These are phyloP conservation scores for Drosophila helvetica DNA, from an alignment of 2,888 invertebrate species.

Conservation along the genomic window DNA sequence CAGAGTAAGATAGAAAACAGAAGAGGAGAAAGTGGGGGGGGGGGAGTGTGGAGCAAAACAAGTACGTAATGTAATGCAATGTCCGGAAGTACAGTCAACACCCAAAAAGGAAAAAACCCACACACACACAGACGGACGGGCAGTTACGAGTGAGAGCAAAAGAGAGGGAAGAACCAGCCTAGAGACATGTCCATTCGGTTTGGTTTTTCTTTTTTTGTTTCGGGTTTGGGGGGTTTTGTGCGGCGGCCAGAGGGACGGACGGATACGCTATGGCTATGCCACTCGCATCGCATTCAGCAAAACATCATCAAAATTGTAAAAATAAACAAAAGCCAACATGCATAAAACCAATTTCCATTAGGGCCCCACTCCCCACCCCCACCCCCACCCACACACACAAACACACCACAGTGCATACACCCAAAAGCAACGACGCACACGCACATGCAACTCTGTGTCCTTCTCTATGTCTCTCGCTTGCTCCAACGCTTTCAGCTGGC, in stretches of 20 bases:
- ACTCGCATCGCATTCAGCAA: slow-evolving; percentile 78
- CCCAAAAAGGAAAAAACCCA: slow-evolving; percentile 44
- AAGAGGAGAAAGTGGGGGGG: not conserved
- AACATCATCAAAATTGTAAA: slow-evolving; percentile 80
- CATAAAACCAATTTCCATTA: slow-evolving; percentile 82
- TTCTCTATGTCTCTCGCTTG: slow-evolving; percentile 3
- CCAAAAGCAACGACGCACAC: slow-evolving; percentile 45
- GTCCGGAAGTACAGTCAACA: slow-evolving; percentile 75
- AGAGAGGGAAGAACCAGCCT: slow-evolving; percentile 2
- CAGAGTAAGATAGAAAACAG: slow-evolving; percentile 1
- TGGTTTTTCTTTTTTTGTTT: not conserved
- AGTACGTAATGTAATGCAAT: slow-evolving; percentile 54
- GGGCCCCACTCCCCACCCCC: slow-evolving; percentile 52
- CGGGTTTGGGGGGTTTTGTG: not conserved
- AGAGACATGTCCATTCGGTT: slow-evolving; percentile 5
- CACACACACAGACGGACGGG: slow-evolving; percentile 4
- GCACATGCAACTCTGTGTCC: slow-evolving; percentile 53
- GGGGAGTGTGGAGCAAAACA: not conserved
- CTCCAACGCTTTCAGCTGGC: slow-evolving; percentile 3
- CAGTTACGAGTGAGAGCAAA: not conserved
- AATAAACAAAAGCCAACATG: slow-evolving; percentile 81
- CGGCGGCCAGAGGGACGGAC: slow-evolving; percentile 10
- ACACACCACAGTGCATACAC: slow-evolving; percentile 25
- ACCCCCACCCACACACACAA: slow-evolving; percentile 21
- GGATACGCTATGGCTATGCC: slow-evolving; percentile 49